Percentiles rank a stretch among this genome's conserved stretches.
These are phyloP conservation scores for Crax fasciolata DNA, from an alignment of 2,797 vertebrate species.

Conservation along the genomic window DNA sequence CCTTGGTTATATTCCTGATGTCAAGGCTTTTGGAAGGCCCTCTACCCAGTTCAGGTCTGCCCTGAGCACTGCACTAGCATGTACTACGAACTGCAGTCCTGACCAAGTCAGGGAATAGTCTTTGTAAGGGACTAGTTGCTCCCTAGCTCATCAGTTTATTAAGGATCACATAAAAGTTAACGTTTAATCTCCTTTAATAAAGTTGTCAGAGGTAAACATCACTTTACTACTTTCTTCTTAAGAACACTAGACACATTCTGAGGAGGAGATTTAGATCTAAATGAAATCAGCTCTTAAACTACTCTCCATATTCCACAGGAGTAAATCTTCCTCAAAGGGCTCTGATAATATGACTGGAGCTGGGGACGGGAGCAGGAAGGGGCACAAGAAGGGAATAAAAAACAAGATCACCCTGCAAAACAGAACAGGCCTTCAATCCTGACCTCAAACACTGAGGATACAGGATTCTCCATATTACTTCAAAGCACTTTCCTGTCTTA, in stretches of 20 bases:
- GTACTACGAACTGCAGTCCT: background rate
- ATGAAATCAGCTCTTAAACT: slow-evolving; percentile 18
- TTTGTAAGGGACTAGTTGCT: background rate
- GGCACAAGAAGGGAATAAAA: background rate
- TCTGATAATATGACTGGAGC: background rate
- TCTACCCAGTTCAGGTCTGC: background rate
- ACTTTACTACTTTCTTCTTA: slow-evolving; percentile 29
- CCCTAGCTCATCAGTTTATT: background rate
- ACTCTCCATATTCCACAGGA: background rate
- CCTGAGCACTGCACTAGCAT: background rate
- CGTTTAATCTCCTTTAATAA: slow-evolving; percentile 60
- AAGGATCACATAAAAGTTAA: slow-evolving; percentile 6
- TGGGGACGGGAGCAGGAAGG: background rate
- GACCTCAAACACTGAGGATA: background rate
- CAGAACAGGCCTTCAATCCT: background rate
- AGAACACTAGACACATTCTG: background rate
- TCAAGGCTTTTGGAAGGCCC: background rate
- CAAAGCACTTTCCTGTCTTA: background rate
- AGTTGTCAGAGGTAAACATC: slow-evolving; percentile 55
- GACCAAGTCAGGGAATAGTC: fast-evolving
- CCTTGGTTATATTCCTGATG: background rate
- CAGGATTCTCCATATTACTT: background rate
- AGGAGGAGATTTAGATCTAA: slow-evolving; percentile 9
- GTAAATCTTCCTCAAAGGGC: slow-evolving; percentile 1
- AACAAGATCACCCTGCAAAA: background rate